A percentile compares a stretch with the other conserved stretches of the same genome.
Conservation (phyloP, 2,113 vertebrate genomes). For the Chloropsis hardwickii region DNA sequence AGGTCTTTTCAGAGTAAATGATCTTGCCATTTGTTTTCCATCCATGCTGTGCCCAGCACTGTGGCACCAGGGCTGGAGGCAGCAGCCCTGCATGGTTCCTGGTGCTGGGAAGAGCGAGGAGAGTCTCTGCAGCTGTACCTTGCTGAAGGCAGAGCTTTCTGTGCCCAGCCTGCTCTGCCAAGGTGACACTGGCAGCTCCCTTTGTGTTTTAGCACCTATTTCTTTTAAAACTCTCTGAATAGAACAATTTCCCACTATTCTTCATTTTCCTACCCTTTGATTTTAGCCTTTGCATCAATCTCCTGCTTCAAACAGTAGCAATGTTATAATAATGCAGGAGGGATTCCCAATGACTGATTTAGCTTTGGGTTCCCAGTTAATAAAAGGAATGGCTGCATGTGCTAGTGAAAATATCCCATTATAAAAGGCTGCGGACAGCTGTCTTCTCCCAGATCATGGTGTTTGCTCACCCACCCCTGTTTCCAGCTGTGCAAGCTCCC, state of each 20-base stretch:
- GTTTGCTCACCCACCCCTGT: background rate
- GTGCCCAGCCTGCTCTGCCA: background rate
- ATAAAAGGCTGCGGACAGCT: background rate
- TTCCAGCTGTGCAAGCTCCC: background rate
- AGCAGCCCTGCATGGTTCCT: background rate
- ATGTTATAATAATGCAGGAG: background rate
- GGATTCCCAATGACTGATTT: background rate
- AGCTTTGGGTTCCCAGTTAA: background rate
- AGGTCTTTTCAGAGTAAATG: conserved; percentile 24
- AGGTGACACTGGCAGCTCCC: background rate
- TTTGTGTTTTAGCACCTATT: background rate
- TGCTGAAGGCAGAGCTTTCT: background rate
- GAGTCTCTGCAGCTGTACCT: background rate
- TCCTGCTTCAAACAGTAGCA: background rate
- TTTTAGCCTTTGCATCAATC: background rate
- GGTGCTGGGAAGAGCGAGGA: background rate
- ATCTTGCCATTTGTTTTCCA: conserved; percentile 32
- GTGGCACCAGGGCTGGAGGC: background rate
- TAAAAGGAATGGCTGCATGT: background rate
- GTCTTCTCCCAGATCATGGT: background rate
- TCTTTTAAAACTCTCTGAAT: background rate
- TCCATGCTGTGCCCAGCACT: background rate
- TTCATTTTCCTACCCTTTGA: background rate
- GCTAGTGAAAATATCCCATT: background rate
- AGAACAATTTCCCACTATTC: background rate